phyloP scores from a whole-genome alignment of 2,888 invertebrate species.

The Drosophila kambysellisi region DNA sequence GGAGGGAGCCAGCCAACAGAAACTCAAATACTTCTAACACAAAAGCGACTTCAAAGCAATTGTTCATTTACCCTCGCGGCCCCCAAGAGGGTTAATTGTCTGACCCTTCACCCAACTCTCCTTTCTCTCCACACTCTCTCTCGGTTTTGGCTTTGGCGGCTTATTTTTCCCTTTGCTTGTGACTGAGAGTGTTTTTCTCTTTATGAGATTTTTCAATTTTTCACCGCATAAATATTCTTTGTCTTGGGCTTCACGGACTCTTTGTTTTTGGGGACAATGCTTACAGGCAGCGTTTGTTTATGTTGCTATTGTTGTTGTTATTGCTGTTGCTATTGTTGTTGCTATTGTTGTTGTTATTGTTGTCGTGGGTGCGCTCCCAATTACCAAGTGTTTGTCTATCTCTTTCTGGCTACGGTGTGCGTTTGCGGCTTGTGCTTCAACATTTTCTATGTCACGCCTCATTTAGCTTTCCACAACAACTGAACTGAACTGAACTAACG shows the following conservation, averaged over 20 bases:
- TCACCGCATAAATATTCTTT: conserved; percentile 48
- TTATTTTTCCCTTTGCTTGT: conserved; percentile 20
- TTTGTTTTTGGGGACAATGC: conserved; percentile 42
- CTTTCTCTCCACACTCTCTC: background rate
- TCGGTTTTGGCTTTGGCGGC: conserved; percentile 29
- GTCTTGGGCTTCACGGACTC: conserved; percentile 33
- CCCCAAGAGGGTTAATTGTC: conserved; percentile 71
- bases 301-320: conserved; percentile 9
- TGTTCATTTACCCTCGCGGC: conserved; percentile 38
- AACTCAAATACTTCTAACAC: conserved; percentile 3
- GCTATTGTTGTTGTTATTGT: conserved; percentile 25
- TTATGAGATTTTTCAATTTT: conserved; percentile 56
- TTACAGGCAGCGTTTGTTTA: conserved; percentile 33
- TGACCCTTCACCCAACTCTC: conserved; percentile 28
- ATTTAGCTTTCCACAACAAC: conserved; percentile 75
- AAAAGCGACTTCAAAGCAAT: conserved; percentile 61
- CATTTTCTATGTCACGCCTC: conserved; percentile 75
- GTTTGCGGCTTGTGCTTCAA: conserved; percentile 38
- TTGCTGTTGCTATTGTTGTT: conserved; percentile 17
- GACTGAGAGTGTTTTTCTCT: conserved; percentile 11
- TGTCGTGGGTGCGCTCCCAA: conserved; percentile 58
- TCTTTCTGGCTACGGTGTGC: conserved; percentile 20
- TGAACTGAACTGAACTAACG: conserved; percentile 31
- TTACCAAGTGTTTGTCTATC: conserved; percentile 52
- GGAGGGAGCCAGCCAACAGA: background rate